These are phyloP conservation scores for Lysiphlebus fabarum DNA, from an alignment of 1,140 invertebrate genomes.

Conservation along the genomic window DNA sequence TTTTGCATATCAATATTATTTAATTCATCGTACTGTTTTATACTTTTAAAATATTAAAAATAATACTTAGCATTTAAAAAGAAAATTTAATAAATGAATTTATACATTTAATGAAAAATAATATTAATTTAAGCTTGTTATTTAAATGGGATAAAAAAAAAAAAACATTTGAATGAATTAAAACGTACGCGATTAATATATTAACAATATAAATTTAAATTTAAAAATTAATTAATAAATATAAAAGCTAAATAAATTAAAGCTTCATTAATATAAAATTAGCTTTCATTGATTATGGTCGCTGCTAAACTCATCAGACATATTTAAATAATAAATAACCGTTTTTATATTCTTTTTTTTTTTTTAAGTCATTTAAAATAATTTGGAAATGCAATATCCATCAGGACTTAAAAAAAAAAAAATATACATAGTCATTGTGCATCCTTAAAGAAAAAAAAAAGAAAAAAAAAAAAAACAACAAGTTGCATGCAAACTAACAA, in stretches of 20 bases:
- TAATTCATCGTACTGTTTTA: too few relatives aligned
- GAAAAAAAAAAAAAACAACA: conserved; percentile 44
- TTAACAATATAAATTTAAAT: conserved; percentile 23
- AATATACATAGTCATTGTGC: conserved; percentile 56
- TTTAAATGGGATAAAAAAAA: conserved; percentile 26
- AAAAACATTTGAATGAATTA: conserved; percentile 2
- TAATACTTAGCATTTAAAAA: too few relatives aligned
- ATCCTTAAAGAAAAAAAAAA: conserved; percentile 52
- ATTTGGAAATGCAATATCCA: conserved; percentile 24
- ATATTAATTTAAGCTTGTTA: conserved; percentile 20
- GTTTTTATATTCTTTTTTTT: conserved; percentile 14
- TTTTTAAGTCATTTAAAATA: conserved; percentile 16
- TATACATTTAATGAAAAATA: conserved; percentile 8
- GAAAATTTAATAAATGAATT: background rate
- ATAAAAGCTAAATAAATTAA: conserved; percentile 28
- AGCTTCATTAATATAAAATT: conserved; percentile 33
- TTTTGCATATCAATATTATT: too few relatives aligned
- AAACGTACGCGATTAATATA: conserved; percentile 30
- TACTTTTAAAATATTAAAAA: too few relatives aligned
- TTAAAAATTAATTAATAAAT: conserved; percentile 25
- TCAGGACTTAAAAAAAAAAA: conserved; percentile 13
- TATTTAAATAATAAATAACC: conserved; percentile 27
- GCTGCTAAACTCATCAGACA: conserved; percentile 51
- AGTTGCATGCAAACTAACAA: conserved; percentile 47
- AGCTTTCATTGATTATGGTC: conserved; percentile 56